phyloP scores from a whole-genome alignment of 2,113 vertebrate genomes.

The Cyanistes caeruleus region DNA sequence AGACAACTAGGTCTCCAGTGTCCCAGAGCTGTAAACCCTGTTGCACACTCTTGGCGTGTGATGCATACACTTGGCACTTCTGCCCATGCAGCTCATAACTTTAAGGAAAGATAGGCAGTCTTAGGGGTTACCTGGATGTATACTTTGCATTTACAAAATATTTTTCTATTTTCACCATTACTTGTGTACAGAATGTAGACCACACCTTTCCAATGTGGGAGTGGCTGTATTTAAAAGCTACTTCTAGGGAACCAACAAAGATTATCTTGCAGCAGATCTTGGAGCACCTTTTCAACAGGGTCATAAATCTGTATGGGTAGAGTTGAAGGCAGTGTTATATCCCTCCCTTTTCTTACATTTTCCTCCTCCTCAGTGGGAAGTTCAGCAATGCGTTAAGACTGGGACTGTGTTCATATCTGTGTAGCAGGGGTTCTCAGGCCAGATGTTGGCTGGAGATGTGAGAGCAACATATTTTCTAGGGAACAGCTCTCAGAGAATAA shows the following conservation, averaged over 20 bases:
- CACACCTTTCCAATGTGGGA: background rate
- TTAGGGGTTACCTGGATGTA: background rate
- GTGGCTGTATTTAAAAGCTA: background rate
- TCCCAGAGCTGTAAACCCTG: background rate
- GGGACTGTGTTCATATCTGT: background rate
- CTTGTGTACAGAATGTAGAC: background rate
- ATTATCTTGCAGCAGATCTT: background rate
- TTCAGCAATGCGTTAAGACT: background rate
- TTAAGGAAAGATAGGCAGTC: background rate
- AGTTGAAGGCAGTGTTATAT: background rate
- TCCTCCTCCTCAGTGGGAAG: background rate
- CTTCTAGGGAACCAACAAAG: background rate
- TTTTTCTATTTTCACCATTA: background rate
- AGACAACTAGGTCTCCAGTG: background rate
- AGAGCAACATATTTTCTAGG: background rate
- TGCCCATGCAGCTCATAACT: background rate
- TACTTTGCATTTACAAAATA: background rate
- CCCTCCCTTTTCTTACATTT: background rate
- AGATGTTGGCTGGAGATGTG: slow-evolving; percentile 39
- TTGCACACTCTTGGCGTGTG: background rate
- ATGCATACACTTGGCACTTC: background rate
- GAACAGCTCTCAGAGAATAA: background rate
- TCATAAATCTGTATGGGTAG: background rate
- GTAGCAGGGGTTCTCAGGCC: background rate
- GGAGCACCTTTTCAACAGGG: background rate